phyloP scores from a whole-genome alignment of 2,797 vertebrate genomes.

The Brotula barbata region DNA sequence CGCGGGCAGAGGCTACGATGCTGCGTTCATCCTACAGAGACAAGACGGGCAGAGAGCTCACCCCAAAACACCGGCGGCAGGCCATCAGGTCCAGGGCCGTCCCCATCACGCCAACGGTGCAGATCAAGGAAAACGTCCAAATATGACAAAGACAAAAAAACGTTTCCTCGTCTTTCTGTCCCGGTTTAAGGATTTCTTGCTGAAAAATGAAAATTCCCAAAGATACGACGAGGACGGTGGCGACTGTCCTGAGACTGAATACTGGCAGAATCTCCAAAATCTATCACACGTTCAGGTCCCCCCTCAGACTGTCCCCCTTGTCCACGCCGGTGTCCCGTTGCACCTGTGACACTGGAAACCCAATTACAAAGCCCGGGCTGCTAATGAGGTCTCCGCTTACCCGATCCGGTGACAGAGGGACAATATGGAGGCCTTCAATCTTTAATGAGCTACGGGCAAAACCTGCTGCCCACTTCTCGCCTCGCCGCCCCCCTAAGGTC shows the following conservation, averaged over 20 bases:
- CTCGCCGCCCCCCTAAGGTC: constrained; percentile 5
- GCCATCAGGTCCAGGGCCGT: constrained; percentile 71
- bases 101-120: constrained; percentile 53
- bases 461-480: constrained; percentile 10
- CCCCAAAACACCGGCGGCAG: constrained; percentile 76
- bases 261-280: too few relatives aligned
- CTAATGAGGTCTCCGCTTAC: constrained; percentile 80
- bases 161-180: too few relatives aligned
- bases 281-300: background rate
- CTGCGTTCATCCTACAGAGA: constrained; percentile 4
- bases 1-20: background rate
- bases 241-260: too few relatives aligned
- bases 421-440: constrained; percentile 72
- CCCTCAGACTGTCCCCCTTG: constrained; percentile 17
- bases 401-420: constrained; percentile 59
- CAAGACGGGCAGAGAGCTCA: constrained; percentile 66
- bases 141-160: background rate
- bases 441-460: constrained; percentile 65
- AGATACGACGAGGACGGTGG: too few relatives aligned
- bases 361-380: constrained; percentile 77
- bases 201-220: too few relatives aligned
- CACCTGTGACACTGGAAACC: constrained; percentile 66
- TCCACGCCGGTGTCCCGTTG: constrained; percentile 60
- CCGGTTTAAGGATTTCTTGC: too few relatives aligned
- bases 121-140: background rate